A percentile compares a stretch with the other conserved stretches of the same genome.
phyloP scores from a whole-genome alignment of 1,140 invertebrate species.

The Gonioctena quinquepunctata region DNA sequence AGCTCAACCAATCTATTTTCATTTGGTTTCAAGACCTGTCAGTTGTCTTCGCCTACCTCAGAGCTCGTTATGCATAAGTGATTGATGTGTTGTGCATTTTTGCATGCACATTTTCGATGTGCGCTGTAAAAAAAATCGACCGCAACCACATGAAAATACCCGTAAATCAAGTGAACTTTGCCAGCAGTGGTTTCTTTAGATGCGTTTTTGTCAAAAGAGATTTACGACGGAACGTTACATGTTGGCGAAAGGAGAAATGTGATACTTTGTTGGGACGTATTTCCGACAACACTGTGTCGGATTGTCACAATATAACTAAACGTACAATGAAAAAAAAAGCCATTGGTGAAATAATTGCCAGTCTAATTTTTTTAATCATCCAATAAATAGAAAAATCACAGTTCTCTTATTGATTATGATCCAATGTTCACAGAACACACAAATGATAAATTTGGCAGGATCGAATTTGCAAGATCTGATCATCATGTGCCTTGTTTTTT shows the following conservation, averaged over 20 bases:
- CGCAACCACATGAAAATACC: constrained; percentile 4
- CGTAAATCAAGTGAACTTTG: neutral
- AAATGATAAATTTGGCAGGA: too few relatives aligned
- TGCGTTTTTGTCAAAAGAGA: neutral
- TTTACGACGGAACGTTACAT: neutral
- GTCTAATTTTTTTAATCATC: too few relatives aligned
- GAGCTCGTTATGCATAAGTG: neutral
- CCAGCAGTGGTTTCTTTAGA: constrained; percentile 6
- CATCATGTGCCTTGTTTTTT: too few relatives aligned
- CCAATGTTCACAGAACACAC: too few relatives aligned
- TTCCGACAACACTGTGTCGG: too few relatives aligned
- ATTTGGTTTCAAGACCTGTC: neutral
- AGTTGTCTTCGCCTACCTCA: neutral
- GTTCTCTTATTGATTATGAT: too few relatives aligned
- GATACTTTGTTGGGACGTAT: neutral
- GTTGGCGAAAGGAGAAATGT: neutral
- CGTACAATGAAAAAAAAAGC: too few relatives aligned
- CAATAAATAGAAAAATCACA: too few relatives aligned
- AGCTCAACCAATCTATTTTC: neutral
- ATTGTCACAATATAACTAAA: too few relatives aligned
- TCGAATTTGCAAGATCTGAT: too few relatives aligned
- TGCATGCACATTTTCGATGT: constrained; percentile 6
- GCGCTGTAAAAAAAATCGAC: constrained; percentile 5
- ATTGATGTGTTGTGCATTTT: constrained; percentile 21
- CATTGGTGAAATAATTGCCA: too few relatives aligned